Evolutionary conservation across 2,113 vertebrate genomes (phyloP).

Genomic region (Sapajus apella): DNA sequence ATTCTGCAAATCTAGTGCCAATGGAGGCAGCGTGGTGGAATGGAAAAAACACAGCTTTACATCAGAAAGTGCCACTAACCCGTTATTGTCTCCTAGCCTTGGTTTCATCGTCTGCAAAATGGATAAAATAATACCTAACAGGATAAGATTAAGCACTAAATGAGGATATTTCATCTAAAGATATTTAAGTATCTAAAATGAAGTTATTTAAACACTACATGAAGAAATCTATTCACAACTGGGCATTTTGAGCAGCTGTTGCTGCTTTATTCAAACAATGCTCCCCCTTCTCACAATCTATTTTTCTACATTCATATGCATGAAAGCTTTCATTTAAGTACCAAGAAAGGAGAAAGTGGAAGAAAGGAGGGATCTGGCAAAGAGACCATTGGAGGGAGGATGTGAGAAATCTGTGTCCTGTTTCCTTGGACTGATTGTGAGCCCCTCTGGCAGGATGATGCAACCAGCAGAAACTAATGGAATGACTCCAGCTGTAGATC

Average conservation of each 20-base stretch:
- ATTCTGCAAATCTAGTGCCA: background rate
- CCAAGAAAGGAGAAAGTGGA: background rate
- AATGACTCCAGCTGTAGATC: background rate
- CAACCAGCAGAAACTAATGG: background rate
- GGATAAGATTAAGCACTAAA: background rate
- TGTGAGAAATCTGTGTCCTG: rapidly evolving
- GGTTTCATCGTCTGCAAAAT: background rate
- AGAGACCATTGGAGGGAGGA: background rate
- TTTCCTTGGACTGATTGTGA: background rate
- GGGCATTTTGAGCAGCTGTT: background rate
- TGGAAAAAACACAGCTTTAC: background rate
- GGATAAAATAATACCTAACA: background rate
- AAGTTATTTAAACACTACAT: background rate
- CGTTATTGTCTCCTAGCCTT: background rate
- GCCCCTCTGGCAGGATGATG: background rate
- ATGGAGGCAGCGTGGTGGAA: background rate
- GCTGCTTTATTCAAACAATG: background rate
- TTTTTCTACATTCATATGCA: background rate
- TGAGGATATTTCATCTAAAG: background rate
- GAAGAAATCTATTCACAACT: background rate
- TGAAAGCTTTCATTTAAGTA: background rate
- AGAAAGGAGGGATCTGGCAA: background rate
- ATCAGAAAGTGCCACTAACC: background rate
- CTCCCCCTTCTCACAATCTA: background rate
- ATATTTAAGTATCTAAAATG: too few relatives aligned